These are phyloP conservation scores for Montipora sp. DNA, from an alignment of 64 coral and sea anemone genomes.

Conservation along the genomic window DNA sequence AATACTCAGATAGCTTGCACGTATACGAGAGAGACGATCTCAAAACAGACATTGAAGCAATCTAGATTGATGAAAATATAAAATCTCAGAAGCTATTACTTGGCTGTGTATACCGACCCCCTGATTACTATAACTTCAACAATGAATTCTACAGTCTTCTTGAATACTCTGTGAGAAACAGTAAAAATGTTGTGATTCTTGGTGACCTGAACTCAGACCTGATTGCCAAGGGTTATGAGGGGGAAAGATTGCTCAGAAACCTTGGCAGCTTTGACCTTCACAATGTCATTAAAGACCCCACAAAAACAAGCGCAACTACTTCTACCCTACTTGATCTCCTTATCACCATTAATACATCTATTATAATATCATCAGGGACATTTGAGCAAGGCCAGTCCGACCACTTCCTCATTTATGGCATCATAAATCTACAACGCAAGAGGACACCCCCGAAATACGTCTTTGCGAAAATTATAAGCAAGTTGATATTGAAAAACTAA, in stretches of 20 bases:
- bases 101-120: conserved; percentile 70
- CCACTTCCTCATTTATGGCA: conserved; percentile 35
- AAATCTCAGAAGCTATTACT: conserved; percentile 69
- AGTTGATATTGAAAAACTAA: conserved; percentile 29
- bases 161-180: conserved; percentile 37
- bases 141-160: conserved; percentile 69
- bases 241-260: conserved; percentile 53
- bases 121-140: conserved; percentile 44
- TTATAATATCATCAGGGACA: conserved; percentile 27
- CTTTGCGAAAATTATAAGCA: conserved; percentile 57
- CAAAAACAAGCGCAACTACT: conserved; percentile 7
- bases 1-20: conserved; percentile 45
- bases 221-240: conserved; percentile 37
- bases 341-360: conserved; percentile 28
- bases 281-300: conserved; percentile 61
- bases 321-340: conserved; percentile 52
- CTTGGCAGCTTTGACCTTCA: conserved; percentile 54
- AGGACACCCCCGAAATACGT: conserved; percentile 38
- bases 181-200: conserved; percentile 72
- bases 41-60: conserved; percentile 74
- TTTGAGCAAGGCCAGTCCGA: conserved; percentile 48
- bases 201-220: conserved; percentile 78
- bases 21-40: conserved; percentile 57
- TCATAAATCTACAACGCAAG: conserved; percentile 18
- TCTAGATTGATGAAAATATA: neutral